Evolutionary conservation across 1,140 invertebrate species (phyloP).

Genomic region (Drosophila subobscura): DNA sequence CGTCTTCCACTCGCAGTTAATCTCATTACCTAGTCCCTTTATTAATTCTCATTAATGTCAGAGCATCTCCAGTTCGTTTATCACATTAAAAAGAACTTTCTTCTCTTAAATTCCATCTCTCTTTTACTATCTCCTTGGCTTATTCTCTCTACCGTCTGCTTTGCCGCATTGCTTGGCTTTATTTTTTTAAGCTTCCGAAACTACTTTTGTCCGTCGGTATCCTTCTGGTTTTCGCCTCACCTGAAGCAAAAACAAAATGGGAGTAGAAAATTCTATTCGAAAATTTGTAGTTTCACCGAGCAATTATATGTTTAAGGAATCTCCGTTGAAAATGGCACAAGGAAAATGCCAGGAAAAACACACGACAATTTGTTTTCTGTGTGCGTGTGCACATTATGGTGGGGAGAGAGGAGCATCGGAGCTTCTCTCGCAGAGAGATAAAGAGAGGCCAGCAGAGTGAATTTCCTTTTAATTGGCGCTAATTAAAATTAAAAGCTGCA

Average conservation of each 20-base stretch:
- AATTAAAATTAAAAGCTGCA: constrained; percentile 76
- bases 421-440: not conserved
- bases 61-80: constrained; percentile 16
- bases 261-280: constrained; percentile 33
- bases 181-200: constrained; percentile 33
- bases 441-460: not conserved
- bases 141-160: constrained; percentile 2
- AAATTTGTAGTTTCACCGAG: constrained; percentile 56
- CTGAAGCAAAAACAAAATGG: constrained; percentile 21
- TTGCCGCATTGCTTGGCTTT: constrained; percentile 23
- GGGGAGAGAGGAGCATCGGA: constrained; percentile 7
- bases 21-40: too few species aligned
- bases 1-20: too few species aligned
- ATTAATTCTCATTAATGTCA: constrained; percentile 1
- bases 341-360: constrained; percentile 37
- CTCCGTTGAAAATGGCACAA: constrained; percentile 50
- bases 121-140: not conserved
- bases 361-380: constrained; percentile 75
- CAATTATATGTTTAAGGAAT: constrained; percentile 61
- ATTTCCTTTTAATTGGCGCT: constrained; percentile 72
- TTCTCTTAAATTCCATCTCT: not conserved
- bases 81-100: not conserved
- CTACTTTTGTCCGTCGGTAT: constrained; percentile 20
- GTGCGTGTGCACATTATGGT: constrained; percentile 61
- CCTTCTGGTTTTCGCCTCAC: constrained; percentile 9